phyloP scores from a whole-genome alignment of 2,113 vertebrate genomes.

The Progne subis region DNA sequence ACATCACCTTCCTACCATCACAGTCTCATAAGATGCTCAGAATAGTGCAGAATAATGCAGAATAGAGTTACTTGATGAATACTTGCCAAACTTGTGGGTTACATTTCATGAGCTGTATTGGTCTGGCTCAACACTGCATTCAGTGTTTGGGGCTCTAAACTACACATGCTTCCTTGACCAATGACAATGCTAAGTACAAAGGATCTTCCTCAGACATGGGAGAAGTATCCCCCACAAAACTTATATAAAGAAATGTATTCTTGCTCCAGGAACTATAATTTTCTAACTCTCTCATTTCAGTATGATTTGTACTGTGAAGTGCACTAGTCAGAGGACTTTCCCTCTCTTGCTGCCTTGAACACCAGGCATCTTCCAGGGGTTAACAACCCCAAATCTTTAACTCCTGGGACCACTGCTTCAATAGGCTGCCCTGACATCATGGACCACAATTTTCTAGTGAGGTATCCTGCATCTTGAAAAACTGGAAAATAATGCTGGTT shows the following conservation, averaged over 20 bases:
- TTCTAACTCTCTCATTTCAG: neutral
- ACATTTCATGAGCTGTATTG: neutral
- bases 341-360: neutral
- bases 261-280: neutral
- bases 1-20: neutral
- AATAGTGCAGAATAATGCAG: neutral
- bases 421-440: neutral
- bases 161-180: neutral
- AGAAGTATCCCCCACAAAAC: neutral
- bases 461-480: neutral
- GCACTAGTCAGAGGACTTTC: too few relatives aligned
- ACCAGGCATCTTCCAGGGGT: neutral
- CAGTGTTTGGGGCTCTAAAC: neutral
- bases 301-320: neutral
- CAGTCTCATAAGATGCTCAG: neutral
- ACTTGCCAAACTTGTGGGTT: neutral
- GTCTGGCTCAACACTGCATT: neutral
- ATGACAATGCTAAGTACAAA: neutral
- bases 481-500: neutral
- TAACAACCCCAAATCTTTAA: neutral
- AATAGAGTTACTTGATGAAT: neutral
- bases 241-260: neutral
- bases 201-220: neutral
- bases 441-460: neutral
- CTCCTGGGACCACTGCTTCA: neutral